A percentile compares a stretch with the other conserved stretches of the same genome.
These are phyloP conservation scores for Murina feae DNA, from an alignment of 2,113 vertebrate species.

Conservation along the genomic window DNA sequence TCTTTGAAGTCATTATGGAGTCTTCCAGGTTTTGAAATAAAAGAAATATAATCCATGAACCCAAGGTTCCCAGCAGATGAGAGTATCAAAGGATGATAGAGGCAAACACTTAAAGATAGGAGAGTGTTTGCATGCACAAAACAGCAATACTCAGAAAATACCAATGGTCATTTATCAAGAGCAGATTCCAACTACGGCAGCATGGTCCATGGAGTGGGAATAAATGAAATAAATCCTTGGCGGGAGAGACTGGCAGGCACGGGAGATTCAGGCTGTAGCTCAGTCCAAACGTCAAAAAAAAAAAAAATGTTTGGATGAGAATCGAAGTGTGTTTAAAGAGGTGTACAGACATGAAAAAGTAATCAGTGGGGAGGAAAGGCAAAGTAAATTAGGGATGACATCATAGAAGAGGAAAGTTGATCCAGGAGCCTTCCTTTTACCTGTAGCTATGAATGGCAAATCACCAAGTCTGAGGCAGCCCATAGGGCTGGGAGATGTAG, in stretches of 20 bases:
- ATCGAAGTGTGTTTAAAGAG: background rate
- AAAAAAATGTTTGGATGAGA: background rate
- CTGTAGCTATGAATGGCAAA: background rate
- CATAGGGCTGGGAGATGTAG: accelerated
- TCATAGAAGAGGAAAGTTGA: background rate
- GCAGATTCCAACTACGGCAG: background rate
- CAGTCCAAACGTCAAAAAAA: background rate
- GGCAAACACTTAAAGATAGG: background rate
- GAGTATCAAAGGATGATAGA: background rate
- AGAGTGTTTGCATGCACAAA: background rate
- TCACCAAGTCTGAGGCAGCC: background rate
- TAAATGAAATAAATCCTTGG: background rate
- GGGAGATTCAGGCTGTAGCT: background rate
- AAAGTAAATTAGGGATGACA: background rate
- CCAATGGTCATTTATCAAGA: background rate
- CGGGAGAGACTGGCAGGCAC: background rate
- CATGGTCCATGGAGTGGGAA: background rate
- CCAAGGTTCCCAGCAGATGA: background rate
- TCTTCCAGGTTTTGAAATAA: background rate
- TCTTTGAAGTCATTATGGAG: background rate
- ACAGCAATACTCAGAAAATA: background rate
- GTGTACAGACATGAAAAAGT: background rate
- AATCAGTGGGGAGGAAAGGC: background rate
- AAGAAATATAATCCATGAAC: background rate
- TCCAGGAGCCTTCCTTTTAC: background rate